A percentile compares a stretch with the other conserved stretches of the same genome.
Conservation (phyloP, 2,888 invertebrate species). For the Maniola hyperantus region DNA sequence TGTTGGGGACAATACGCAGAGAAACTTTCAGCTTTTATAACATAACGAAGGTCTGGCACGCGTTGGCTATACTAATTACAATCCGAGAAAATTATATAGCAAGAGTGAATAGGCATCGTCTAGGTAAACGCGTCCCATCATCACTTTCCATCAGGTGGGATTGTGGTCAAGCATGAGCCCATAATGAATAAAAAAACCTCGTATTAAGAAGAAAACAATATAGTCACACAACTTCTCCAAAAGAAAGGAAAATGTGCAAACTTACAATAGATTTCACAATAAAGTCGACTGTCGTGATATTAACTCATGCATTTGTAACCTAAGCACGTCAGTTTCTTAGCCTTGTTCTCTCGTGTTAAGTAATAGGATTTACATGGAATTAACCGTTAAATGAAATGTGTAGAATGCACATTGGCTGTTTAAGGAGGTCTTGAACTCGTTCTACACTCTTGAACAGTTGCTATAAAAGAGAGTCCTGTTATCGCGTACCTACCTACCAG, state of each 20-base stretch:
- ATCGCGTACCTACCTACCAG: background rate
- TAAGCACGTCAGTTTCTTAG: conserved; percentile 18
- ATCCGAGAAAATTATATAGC: no score
- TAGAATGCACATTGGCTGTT: conserved; percentile 9
- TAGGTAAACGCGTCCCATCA: no score
- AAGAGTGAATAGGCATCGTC: no score
- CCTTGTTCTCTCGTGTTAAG: conserved; percentile 27
- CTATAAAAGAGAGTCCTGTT: background rate
- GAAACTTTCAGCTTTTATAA: no score
- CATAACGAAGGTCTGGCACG: no score
- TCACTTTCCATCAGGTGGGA: no score
- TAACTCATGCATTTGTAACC: conserved; percentile 28
- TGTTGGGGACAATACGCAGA: no score
- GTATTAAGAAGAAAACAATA: background rate
- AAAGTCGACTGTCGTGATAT: conserved; percentile 18
- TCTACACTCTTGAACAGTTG: background rate
- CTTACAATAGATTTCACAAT: conserved; percentile 17
- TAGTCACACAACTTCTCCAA: no score
- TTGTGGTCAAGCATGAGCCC: no score
- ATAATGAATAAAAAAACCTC: background rate
- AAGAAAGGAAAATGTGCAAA: background rate
- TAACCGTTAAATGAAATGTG: conserved; percentile 17
- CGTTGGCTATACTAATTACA: no score
- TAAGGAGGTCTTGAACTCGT: conserved; percentile 7
- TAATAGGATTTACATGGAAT: conserved; percentile 24